Base-by-base conservation (phyloP, 2,113 vertebrate species). In the Pseudopipra pipra region DNA sequence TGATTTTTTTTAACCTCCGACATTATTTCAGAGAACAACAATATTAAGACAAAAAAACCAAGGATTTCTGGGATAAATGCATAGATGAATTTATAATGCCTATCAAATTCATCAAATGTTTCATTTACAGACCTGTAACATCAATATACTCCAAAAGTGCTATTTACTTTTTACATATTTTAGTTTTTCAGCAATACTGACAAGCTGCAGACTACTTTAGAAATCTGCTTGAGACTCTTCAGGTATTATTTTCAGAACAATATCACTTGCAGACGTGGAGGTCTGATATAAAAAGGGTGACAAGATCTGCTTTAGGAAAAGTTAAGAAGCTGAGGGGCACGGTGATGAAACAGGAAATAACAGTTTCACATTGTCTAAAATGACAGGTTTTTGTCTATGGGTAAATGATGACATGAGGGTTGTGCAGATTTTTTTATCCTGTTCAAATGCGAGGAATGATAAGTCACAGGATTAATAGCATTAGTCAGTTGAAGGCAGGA, bases 1-100 rank as follows among this genome's bases (percentile, higher is more conserved):
- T 41, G 0, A 0, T 1, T 33, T 89, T 74, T 25, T 88, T 93
- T 44, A 65, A 68, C 0, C 0, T 80, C 1, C 0, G 1, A 46
- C 5, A 41, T 37, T 33, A 30, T 77, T 62, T 70, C 33, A 73
- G 5, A 35, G 16, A 79, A 61, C 1, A 79, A 31, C 2, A 63
- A 23, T 44, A 61, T 52, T 3, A 49, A 37, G 5, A 11, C 58
- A 79, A 63, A 8, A 27, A 67, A 49, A 11, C 11, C 37, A 41
- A 49, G 1, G 1, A 22, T 52, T 90, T 70, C 12, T 76, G 59
- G 52, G 9, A 74, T 43, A 71, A 89, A 76, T 67, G 10, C 3
- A 39, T 43, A 37, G 3, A 63, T 46, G 8, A 12, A 1, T 58
- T 56, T 37, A 35, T 51, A 59, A 33, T 46, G 31, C 21, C 22